Conservation (phyloP, 2,888 invertebrate species). For the Ormyrus nitidulus region DNA sequence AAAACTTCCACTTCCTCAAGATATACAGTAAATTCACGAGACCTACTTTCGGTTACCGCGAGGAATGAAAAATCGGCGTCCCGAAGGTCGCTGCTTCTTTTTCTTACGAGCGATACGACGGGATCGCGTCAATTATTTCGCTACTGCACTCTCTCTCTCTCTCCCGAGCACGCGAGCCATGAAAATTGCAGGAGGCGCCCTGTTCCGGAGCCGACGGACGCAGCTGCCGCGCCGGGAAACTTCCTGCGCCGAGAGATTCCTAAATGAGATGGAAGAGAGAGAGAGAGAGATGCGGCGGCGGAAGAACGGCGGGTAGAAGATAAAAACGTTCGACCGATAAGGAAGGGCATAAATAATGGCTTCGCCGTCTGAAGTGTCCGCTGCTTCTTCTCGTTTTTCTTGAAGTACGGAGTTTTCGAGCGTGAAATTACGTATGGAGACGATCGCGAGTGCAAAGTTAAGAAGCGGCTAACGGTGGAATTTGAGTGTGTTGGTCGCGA, state of each 20-base stretch:
- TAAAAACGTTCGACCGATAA: conserved; percentile 6
- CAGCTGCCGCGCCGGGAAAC: background rate
- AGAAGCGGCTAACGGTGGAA: too few species aligned
- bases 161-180: conserved; percentile 1
- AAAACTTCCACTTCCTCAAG: too few species aligned
- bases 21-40: too few species aligned
- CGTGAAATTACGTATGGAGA: too few species aligned
- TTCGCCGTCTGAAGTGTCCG: background rate
- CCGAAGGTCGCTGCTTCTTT: too few species aligned
- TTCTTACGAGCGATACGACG: background rate
- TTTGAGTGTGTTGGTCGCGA: too few species aligned
- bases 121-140: conserved; percentile 39
- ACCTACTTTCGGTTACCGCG: too few species aligned
- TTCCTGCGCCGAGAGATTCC: conserved; percentile 1
- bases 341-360: conserved; percentile 19
- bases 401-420: too few species aligned
- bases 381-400: too few species aligned
- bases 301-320: background rate
- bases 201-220: background rate
- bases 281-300: too few species aligned
- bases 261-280: conserved; percentile 15
- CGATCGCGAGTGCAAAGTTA: too few species aligned
- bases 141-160: background rate
- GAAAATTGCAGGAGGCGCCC: conserved; percentile 28
- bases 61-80: too few species aligned